Base-by-base conservation (phyloP, 2,888 invertebrate genomes). In the Metacarcinus magister region DNA sequence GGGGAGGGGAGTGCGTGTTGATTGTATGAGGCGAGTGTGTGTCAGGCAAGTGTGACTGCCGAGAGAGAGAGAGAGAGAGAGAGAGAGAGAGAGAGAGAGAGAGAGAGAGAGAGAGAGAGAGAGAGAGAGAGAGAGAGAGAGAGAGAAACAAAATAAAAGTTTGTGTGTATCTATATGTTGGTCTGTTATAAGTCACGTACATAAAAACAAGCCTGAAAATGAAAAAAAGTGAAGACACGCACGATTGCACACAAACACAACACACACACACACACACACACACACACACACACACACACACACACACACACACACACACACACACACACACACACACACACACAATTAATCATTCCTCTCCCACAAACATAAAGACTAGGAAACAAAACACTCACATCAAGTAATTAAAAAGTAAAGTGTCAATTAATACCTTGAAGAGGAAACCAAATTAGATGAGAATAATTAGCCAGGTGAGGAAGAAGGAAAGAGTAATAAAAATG, bases 201-300 rank as follows among this genome's bases (percentile, higher is more conserved):
- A 32, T n/a, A 82, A 32, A 13, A 82, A 82, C 1, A 32, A 82
- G 7, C 10, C 32, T 13, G 10, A 32, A 32, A 32, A 82, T 75
- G 16, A 8, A 75, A n/a, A 75, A 75, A 75, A 8, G 54, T 16
- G 19, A 54, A 19, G 54, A 54, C 13, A 54, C 39, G 39, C 39
- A 39, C 39, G 39, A 39, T 39, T 39, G 39, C 90, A 39, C 28
- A 90, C 90, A 90, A 7, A 90, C 90, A 90, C 90, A 90, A 90
- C 10, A 90, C 90, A 90, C 90, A 90, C 90, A 90, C 90, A 90
- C 90, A 90, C 90, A 90, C 39, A 39, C 87, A 87, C 87, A 39
- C 39, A 87, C 28, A 87, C 39, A 28, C 23, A 8, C 28, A 87
- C 39, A 39, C 28, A 28, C 87, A 54, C 54, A 48, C 48, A 3